Conservation (phyloP, 2,797 vertebrate genomes). For the Pachyuromys duprasi region DNA sequence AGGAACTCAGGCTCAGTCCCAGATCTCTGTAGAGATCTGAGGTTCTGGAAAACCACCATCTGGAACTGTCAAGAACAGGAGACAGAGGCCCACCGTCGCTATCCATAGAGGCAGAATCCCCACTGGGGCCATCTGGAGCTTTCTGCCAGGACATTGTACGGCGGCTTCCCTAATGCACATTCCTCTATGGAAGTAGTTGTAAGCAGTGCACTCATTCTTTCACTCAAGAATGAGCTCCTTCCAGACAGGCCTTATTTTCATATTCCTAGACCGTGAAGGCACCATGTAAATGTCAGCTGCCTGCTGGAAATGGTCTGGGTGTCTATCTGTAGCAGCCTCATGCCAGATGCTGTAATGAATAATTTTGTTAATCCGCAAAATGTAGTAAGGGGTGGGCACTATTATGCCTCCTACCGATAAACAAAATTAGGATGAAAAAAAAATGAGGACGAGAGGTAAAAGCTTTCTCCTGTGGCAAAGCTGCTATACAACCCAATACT, state of each 20-base stretch:
- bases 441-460: conserved; percentile 6
- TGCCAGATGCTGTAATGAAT: not conserved
- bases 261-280: not conserved
- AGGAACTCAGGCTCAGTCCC: not conserved
- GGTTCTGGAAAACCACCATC: not conserved
- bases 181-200: not conserved
- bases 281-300: not conserved
- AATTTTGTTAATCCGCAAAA: conserved; percentile 33
- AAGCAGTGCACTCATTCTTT: not conserved
- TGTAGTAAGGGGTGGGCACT: not conserved
- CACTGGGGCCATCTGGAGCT: not conserved
- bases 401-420: not conserved
- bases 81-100: not conserved
- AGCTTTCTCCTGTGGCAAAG: not conserved
- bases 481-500: not conserved
- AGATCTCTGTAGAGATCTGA: not conserved
- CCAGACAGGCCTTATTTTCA: not conserved
- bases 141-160: not conserved
- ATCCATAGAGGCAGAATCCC: not conserved
- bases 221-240: not conserved
- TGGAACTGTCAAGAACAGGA: not conserved
- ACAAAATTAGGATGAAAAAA: conserved; percentile 31
- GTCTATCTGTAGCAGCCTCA: not conserved
- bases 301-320: not conserved
- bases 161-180: not conserved